Evolutionary conservation across 2,797 vertebrate species (phyloP).

Genomic region (Spheniscus humboldti): DNA sequence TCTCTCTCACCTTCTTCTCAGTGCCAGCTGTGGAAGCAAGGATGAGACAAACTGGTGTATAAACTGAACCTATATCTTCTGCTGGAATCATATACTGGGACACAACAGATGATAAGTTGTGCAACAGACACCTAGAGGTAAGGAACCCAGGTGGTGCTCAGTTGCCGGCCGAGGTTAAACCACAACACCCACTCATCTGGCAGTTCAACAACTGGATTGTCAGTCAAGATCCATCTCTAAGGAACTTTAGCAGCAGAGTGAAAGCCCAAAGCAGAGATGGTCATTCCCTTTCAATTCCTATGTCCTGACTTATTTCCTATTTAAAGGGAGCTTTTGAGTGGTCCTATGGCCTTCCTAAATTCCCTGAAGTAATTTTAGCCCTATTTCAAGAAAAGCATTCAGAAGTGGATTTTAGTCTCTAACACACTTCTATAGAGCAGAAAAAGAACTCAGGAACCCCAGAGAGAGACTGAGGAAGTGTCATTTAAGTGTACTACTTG

Average conservation of each 20-base stretch:
- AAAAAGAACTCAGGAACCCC: background rate
- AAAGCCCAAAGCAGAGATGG: background rate
- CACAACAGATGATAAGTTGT: background rate
- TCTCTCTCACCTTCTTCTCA: background rate
- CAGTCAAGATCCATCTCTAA: background rate
- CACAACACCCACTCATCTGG: background rate
- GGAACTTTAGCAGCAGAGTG: background rate
- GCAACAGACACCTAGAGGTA: background rate
- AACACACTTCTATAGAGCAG: background rate
- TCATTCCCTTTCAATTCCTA: background rate
- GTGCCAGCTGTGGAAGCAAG: background rate
- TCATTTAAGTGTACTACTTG: background rate
- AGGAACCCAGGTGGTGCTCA: background rate
- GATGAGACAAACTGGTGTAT: background rate
- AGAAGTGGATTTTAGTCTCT: background rate
- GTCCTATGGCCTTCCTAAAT: background rate
- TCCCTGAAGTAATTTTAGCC: background rate
- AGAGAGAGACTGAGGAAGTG: background rate
- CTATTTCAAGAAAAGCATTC: background rate
- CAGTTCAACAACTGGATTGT: background rate
- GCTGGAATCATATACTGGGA: background rate
- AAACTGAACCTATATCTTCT: background rate
- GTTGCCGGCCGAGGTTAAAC: too few relatives aligned
- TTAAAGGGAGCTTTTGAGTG: background rate
- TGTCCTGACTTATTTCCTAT: background rate